phyloP scores from a whole-genome alignment of 1,140 invertebrate species.

The Drosophila subpulchrella region DNA sequence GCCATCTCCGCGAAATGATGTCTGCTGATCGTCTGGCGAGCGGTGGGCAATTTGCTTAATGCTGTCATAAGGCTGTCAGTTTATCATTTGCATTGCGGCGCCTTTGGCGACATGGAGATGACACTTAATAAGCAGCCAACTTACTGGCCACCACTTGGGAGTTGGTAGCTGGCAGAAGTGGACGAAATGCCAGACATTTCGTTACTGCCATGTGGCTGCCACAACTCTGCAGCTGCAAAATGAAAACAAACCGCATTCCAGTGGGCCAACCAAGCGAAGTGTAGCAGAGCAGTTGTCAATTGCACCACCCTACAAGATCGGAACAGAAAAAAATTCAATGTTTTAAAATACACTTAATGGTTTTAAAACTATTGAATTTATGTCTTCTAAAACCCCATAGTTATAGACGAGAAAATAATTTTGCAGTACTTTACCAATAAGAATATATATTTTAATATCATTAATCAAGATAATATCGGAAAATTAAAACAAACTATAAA shows the following conservation, averaged over 20 bases:
- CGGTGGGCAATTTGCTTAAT: constrained; percentile 76
- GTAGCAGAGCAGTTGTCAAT: constrained; percentile 62
- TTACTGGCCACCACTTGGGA: constrained; percentile 18
- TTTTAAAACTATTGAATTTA: no score
- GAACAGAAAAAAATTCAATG: constrained; percentile 12
- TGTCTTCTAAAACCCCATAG: no score
- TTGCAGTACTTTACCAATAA: no score
- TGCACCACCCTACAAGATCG: constrained; percentile 56
- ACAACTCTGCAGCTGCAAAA: constrained; percentile 42
- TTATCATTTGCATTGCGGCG: constrained; percentile 78
- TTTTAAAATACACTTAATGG: background rate
- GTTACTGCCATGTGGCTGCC: constrained; percentile 66
- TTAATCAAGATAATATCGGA: background rate
- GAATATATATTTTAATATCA: no score
- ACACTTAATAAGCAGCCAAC: constrained; percentile 63
- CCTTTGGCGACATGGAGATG: constrained; percentile 74
- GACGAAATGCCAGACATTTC: constrained; percentile 59
- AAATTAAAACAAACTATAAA: background rate
- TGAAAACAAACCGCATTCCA: constrained; percentile 51
- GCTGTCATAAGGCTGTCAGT: constrained; percentile 81
- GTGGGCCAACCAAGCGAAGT: constrained; percentile 29
- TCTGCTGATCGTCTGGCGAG: constrained; percentile 68
- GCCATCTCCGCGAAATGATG: constrained; percentile 7
- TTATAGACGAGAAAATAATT: no score
- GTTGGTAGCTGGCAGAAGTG: constrained; percentile 16